phyloP scores from a whole-genome alignment of 2,888 invertebrate species.

The Autographa pulchrina region DNA sequence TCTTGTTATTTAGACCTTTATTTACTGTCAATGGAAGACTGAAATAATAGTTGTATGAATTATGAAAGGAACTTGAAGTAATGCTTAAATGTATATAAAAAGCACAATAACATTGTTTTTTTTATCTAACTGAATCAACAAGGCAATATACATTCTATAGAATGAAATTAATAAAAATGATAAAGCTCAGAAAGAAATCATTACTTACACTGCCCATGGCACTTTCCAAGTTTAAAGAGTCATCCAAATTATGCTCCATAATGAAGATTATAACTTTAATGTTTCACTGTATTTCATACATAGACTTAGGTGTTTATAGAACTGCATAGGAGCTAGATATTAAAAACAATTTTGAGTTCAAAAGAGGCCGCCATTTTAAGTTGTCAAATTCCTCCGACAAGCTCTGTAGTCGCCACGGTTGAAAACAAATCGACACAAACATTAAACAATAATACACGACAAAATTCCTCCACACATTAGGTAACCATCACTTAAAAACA shows the following conservation, averaged over 20 bases:
- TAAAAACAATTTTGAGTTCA: constrained; percentile 78
- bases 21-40: background rate
- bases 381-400: constrained; percentile 80
- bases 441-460: constrained; percentile 43
- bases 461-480: constrained; percentile 44
- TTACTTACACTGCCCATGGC: constrained; percentile 81
- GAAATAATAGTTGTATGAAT: background rate
- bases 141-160: background rate
- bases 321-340: constrained; percentile 55
- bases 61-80: background rate
- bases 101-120: background rate
- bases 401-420: constrained; percentile 81
- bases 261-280: constrained; percentile 32
- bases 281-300: constrained; percentile 11
- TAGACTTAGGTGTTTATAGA: constrained; percentile 18
- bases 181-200: constrained; percentile 13
- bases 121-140: background rate
- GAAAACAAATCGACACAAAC: constrained; percentile 80
- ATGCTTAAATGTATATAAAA: background rate
- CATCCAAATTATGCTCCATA: constrained; percentile 85
- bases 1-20: background rate
- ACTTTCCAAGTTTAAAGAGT: constrained; percentile 80
- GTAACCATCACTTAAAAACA: constrained; percentile 37
- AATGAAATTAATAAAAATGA: background rate
- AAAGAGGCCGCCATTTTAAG: constrained; percentile 89